phyloP scores from a whole-genome alignment of 2,113 vertebrate genomes.

The Spermophilus dauricus region DNA sequence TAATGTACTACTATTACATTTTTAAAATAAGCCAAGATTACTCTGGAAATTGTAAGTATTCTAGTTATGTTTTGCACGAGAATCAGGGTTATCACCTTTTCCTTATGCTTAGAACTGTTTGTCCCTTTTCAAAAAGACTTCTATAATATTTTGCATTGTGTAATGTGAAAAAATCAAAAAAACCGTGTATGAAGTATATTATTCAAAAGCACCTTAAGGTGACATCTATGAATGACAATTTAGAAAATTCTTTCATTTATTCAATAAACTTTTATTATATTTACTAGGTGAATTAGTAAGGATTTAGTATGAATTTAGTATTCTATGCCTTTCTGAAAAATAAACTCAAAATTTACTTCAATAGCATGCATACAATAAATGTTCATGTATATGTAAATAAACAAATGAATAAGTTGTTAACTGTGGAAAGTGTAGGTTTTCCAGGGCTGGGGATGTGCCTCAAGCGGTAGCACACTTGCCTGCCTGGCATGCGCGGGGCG shows the following conservation, averaged over 20 bases:
- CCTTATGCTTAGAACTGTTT: background rate
- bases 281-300: background rate
- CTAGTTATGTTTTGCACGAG: background rate
- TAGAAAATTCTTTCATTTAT: constrained; percentile 18
- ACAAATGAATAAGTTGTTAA: constrained; percentile 32
- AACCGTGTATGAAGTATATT: background rate
- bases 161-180: background rate
- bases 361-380: background rate
- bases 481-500: too few relatives aligned
- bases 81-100: background rate
- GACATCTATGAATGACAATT: background rate
- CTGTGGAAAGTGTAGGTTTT: background rate
- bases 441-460: background rate
- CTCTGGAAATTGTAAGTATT: background rate
- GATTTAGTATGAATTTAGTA: background rate
- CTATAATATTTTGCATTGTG: background rate
- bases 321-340: constrained; percentile 46
- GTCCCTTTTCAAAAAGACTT: constrained; percentile 9
- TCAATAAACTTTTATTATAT: background rate
- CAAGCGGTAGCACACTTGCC: too few relatives aligned
- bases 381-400: background rate
- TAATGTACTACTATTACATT: background rate
- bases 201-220: background rate
- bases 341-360: constrained; percentile 43
- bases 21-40: background rate